Base-by-base conservation (phyloP, 2,113 vertebrate genomes). In the Pollachius pollachius region DNA sequence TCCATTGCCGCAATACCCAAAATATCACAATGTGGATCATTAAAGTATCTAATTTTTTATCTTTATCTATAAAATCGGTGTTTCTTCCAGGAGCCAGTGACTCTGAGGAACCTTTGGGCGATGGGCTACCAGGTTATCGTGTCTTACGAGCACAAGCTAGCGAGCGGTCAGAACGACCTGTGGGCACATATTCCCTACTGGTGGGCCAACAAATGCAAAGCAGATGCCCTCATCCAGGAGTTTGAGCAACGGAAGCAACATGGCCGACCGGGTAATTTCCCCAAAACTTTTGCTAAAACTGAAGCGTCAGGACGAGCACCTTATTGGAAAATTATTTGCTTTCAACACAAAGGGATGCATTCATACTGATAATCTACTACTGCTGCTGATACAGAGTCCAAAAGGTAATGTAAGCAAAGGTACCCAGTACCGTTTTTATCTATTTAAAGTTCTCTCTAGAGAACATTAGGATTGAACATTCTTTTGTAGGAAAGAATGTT, bases 171-270 rank as follows among this genome's bases (percentile, higher is more conserved):
- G 73, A 52, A 63, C 0, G 89, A 92, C 57, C 81, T 94, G 72
- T 94, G 92, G 92, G 81, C 85, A 5, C 88, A 90, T 58, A 92
- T 94, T 18, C 89, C 91, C 0, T 94, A 94, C 80, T 93, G 93
- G 92, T 94, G 93, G 93, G 93, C 92, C 57, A 92, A 94, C 77
- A 93, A 92, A 68, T 90, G 85, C 81, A 87, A 89, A 80, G 88
- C 91, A 0, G 90, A 93, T 75, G 82, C 81, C 5, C 90, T 94
- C 1, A 88, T 94, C 0, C 87, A 92, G 48, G 91, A 83, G 67
- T 91, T 94, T 66, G 93, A 94, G 65, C 78, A 70, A 27, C 81
- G 80, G 60, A 93, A 93, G 69, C 85, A 85, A 68, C 62, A 73
- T 0, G 89, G 91, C 19, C 75, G 92, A 68, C 92, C 93, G 85